Evolutionary conservation across 2,797 vertebrate genomes (phyloP), one percentile per base, ranked within the genome.

Genomic region (Oreochromis grahami): DNA sequence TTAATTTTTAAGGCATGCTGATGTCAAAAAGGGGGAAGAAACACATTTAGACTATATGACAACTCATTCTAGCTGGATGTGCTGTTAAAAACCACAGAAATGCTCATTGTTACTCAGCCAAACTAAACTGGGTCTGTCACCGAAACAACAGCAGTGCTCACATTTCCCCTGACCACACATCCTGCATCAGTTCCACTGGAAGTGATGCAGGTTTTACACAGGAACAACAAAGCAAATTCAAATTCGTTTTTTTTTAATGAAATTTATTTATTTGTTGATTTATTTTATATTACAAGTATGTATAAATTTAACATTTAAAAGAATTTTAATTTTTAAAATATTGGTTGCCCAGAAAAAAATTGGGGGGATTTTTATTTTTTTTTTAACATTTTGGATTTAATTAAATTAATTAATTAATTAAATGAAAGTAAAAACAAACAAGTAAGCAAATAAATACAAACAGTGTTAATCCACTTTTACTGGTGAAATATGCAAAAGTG

Each of bases 41-140:
- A 50, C 26, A 17, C 29, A 24, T 50, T 26, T 14, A 24, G 14
- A 29, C 38, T 86, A 7, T 29, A 48, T 48, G 68, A 9, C 41
- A 1, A 19, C 41, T 48, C 8, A 70, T 60, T 81, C 51, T 77
- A 52, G 72, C 8, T 43, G 55, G 77, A 32, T 21, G 24, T 74
- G 45, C 48, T 77, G 63, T 81, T 88, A 48, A 78, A 84, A 82
- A 41, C 11, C 74, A 83, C 74, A 63, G 12, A 84, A 63, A 76
- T 36, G 53, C 70, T 81, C 26, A 68, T 26, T 72, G 17, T 78
- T 29, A 53, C 56, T 77, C 19, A 26, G 74, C 41, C 68, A 76
- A 63, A 80, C 65, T 70, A 15, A 80, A 85, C 51, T 68, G 34
- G 48, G 56, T 72, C 53, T 11, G 26, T 48, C 72, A 82, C 48